phyloP scores from a whole-genome alignment of 2,797 vertebrate genomes.

The Phylloscopus collybita region DNA sequence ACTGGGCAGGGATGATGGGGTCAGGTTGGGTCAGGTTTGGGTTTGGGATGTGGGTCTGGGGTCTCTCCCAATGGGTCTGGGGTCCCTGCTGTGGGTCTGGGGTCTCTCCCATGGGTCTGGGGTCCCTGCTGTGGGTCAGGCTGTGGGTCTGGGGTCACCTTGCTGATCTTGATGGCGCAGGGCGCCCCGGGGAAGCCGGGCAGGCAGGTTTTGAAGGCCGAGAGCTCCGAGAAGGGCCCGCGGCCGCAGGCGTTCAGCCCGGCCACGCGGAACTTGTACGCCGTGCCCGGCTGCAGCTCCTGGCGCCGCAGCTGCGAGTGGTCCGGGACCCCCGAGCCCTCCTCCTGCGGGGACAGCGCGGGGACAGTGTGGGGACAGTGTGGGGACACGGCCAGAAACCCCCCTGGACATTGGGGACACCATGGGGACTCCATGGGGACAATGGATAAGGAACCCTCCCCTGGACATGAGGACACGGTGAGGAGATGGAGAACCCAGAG shows the following conservation, averaged over 20 bases:
- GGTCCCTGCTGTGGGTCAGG: background rate
- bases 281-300: background rate
- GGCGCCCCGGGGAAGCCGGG: background rate
- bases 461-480: too few species aligned
- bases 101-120: background rate
- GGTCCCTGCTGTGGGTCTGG: background rate
- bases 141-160: background rate
- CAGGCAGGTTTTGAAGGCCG: conserved; percentile 67
- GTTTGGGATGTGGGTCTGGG: too few species aligned
- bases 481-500: too few species aligned
- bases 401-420: background rate
- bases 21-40: too few species aligned
- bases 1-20: background rate
- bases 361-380: too few species aligned
- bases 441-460: too few species aligned
- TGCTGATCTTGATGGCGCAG: background rate
- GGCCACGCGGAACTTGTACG: background rate
- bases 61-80: too few species aligned
- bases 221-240: background rate
- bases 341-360: conserved; percentile 52
- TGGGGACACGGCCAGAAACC: background rate
- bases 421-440: background rate
- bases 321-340: background rate
- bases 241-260: background rate
- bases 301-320: background rate